Evolutionary conservation across 2,113 vertebrate genomes (phyloP), one percentile per base, ranked within the genome.

Genomic region (Proterorhinus semilunaris): DNA sequence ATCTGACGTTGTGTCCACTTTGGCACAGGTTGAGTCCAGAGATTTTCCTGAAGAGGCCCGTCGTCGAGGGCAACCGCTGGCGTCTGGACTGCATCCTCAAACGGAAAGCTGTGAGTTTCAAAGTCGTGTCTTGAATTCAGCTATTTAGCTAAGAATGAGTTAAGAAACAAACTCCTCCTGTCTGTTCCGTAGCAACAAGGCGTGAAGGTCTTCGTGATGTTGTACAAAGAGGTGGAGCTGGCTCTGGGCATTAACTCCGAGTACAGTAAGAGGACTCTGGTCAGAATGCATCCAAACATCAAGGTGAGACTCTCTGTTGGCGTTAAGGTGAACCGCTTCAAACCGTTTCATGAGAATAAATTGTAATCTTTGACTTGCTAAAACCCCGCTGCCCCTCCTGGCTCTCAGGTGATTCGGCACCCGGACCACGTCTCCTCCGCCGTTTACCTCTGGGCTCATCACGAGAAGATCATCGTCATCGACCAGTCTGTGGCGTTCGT

Each of bases 201-300:
- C 0, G 96, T 99, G 74, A 93, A 86, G 46, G 91, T 99, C 72
- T 99, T 96, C 71, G 90, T 99, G 61, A 96, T 99, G 93, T 91
- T 99, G 27, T 99, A 99, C 83, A 98, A 99, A 77, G 98, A 99
- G 75, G 95, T 99, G 79, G 98, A 98, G 84, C 86, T 99, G 6
- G 96, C 98, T 11, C 91, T 99, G 4, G 98, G 96, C 6, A 98
- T 99, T 90, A 99, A 99, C 85, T 98, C 96, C 0, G 96, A 93
- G 42, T 99, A 99, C 71, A 99, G 95, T 93, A 99, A 99, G 89
- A 80, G 92, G 67, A 98, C 95, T 0, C 89, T 99, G 45, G 81
- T 91, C 82, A 90, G 50, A 15, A 92, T 98, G 0, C 95, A 99
- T 85, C 94, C 95, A 62, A 98, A 98, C 85, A 93, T 99, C 75